These are phyloP conservation scores for Novumbra hubbsi DNA, from an alignment of 2,797 vertebrate genomes.

Conservation along the genomic window DNA sequence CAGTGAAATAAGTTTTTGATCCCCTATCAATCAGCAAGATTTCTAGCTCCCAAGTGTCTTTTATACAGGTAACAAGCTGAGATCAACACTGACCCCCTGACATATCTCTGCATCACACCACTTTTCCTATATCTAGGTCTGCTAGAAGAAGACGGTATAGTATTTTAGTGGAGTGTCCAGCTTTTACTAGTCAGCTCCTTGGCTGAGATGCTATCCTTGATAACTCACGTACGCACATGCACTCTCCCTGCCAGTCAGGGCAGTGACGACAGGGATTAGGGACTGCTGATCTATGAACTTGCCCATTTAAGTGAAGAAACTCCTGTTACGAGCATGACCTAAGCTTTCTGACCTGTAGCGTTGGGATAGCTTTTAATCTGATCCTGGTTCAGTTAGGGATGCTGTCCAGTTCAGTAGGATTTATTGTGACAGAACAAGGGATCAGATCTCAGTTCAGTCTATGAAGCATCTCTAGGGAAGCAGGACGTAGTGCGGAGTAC, in stretches of 20 bases:
- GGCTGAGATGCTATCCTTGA: background rate
- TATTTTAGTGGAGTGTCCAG: background rate
- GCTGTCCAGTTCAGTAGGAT: background rate
- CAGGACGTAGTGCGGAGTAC: background rate
- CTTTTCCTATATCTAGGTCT: background rate
- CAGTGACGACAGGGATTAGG: background rate
- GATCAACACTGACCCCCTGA: background rate
- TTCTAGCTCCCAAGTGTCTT: too few relatives aligned
- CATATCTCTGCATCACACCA: background rate
- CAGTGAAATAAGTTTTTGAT: too few relatives aligned
- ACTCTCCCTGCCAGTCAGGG: background rate
- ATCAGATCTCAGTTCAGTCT: constrained; percentile 1
- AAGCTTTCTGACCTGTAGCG: background rate
- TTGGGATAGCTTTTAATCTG: constrained; percentile 21
- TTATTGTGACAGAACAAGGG: background rate
- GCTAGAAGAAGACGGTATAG: background rate
- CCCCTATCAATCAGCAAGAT: too few relatives aligned
- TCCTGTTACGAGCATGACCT: background rate
- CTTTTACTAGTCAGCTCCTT: background rate
- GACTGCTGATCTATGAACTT: background rate
- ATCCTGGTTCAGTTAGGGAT: constrained; percentile 1
- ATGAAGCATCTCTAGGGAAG: constrained; percentile 32
- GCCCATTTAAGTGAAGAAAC: background rate
- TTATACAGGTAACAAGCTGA: too few relatives aligned
- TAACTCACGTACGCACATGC: background rate